A percentile compares a stretch with the other conserved stretches of the same genome.
These are phyloP conservation scores for Galerucella pusilla DNA, from an alignment of 2,888 invertebrate genomes.

Conservation along the genomic window DNA sequence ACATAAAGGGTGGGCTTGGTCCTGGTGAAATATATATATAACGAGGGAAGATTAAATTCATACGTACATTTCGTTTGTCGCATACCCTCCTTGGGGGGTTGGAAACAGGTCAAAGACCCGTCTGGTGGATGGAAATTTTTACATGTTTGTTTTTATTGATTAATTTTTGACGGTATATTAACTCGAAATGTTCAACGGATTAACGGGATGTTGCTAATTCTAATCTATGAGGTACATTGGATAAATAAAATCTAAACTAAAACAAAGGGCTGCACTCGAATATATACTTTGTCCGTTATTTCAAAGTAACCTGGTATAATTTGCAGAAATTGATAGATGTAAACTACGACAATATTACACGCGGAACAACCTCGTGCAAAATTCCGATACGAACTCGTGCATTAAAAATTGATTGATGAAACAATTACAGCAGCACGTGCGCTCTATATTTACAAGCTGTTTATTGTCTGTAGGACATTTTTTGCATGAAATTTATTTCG, in stretches of 20 bases:
- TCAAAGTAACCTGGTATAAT: not conserved
- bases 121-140: slow-evolving; percentile 22
- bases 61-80: slow-evolving; percentile 16
- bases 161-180: not conserved
- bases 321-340: not conserved
- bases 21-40: slow-evolving; percentile 11
- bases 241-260: too few relatives aligned
- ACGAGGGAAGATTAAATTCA: slow-evolving; percentile 16
- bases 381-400: slow-evolving; percentile 8
- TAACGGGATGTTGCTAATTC: not conserved
- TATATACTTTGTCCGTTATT: too few relatives aligned
- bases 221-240: too few relatives aligned
- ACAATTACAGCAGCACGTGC: slow-evolving; percentile 14
- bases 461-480: not conserved
- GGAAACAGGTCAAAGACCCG: slow-evolving; percentile 25
- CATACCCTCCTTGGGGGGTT: slow-evolving; percentile 10
- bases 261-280: too few relatives aligned
- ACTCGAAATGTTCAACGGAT: not conserved
- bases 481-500: not conserved
- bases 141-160: slow-evolving; percentile 8
- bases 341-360: not conserved
- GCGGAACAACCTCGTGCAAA: slow-evolving; percentile 9
- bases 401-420: slow-evolving; percentile 14
- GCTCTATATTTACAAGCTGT: slow-evolving; percentile 8
- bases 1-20: slow-evolving; percentile 6